Evolutionary conservation across 2,113 vertebrate genomes (phyloP).

Genomic region (Erythrocercus mccallii): DNA sequence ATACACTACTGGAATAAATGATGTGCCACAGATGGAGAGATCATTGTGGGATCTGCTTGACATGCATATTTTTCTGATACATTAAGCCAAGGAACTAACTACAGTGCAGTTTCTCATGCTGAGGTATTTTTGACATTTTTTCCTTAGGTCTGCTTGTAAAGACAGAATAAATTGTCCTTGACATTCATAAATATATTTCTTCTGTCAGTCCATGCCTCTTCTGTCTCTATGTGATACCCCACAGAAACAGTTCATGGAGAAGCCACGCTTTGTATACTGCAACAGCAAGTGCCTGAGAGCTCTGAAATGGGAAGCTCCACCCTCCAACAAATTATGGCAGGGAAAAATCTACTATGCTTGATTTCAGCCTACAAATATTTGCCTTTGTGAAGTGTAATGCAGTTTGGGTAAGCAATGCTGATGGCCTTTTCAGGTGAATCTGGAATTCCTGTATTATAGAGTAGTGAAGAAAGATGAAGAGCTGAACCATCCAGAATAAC

Average conservation of each 20-base stretch:
- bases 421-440: background rate
- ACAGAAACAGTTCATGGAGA: background rate
- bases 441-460: background rate
- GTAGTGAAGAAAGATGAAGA: background rate
- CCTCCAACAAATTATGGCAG: background rate
- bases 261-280: background rate
- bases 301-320: background rate
- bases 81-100: background rate
- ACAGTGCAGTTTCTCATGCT: background rate
- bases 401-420: background rate
- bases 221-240: background rate
- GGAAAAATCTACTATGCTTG: background rate
- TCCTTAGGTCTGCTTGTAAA: constrained; percentile 4
- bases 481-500: background rate
- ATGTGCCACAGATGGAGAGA: background rate
- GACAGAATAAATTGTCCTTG: constrained; percentile 11
- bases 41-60: background rate
- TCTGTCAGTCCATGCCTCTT: background rate
- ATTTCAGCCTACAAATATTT: background rate
- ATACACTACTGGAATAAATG: background rate
- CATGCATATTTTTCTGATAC: constrained; percentile 14
- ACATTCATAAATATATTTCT: background rate
- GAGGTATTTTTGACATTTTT: constrained; percentile 19
- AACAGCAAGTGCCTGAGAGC: background rate
- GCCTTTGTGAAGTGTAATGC: background rate